Conservation (phyloP, 2,888 invertebrate species). For the Prosopocoilus inquinatus region DNA sequence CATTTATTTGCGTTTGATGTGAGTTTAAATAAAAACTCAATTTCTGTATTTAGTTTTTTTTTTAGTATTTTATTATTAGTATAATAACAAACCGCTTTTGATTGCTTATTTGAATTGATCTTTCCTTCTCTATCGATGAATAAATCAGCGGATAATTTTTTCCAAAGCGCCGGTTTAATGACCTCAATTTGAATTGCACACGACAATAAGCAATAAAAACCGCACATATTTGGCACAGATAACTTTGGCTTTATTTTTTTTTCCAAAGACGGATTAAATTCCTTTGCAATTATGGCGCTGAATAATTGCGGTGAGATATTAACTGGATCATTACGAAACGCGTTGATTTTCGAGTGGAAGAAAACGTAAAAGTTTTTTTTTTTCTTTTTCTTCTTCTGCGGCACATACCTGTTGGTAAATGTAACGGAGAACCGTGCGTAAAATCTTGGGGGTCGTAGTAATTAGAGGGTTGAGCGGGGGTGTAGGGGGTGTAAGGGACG, state of each 20-base stretch:
- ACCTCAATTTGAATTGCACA: neutral
- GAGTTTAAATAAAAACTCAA: too few relatives aligned
- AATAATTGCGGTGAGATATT: neutral
- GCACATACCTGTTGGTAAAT: slow-evolving; percentile 59
- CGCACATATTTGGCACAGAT: slow-evolving; percentile 18
- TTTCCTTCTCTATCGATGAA: too few relatives aligned
- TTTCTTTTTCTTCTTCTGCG: too few relatives aligned
- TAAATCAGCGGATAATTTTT: too few relatives aligned
- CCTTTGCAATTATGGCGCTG: neutral
- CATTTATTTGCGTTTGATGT: too few relatives aligned
- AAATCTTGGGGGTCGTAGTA: slow-evolving; percentile 54
- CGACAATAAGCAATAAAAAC: slow-evolving; percentile 9
- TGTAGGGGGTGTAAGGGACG: slow-evolving; percentile 55
- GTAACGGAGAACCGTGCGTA: slow-evolving; percentile 54
- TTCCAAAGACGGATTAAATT: neutral
- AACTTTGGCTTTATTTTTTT: slow-evolving; percentile 18
- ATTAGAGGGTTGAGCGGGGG: slow-evolving; percentile 52
- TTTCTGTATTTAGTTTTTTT: too few relatives aligned
- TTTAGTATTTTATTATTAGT: too few relatives aligned
- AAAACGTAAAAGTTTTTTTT: too few relatives aligned
- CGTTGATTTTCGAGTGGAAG: too few relatives aligned
- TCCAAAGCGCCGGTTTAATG: too few relatives aligned
- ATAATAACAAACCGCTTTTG: too few relatives aligned
- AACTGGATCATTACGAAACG: neutral
- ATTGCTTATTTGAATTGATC: too few relatives aligned